Conservation (phyloP, 2,113 vertebrate genomes). For the Laticauda laticaudata region DNA sequence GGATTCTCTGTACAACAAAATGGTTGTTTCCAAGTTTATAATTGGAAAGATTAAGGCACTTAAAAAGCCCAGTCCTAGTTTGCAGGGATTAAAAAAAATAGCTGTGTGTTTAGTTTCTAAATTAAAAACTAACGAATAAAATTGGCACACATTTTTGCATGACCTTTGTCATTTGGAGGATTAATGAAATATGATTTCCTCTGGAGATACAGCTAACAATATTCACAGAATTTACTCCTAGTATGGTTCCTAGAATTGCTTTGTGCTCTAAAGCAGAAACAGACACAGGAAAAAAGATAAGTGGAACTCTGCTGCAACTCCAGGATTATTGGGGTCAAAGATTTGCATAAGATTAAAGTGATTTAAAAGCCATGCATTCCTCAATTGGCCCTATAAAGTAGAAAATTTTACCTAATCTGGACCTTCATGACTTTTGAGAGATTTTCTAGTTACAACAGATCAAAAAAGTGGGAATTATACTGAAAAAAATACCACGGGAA, state of each 20-base stretch:
- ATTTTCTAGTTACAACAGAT: not conserved
- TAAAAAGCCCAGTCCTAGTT: conserved; percentile 52
- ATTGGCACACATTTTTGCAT: conserved; percentile 48
- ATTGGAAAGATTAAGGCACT: conserved; percentile 61
- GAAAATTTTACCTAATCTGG: not conserved
- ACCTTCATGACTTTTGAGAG: not conserved
- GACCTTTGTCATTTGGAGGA: conserved; percentile 9
- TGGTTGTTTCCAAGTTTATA: conserved; percentile 49
- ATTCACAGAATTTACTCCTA: conserved; percentile 47
- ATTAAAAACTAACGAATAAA: conserved; percentile 50
- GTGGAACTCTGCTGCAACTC: not conserved
- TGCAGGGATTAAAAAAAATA: conserved; percentile 56
- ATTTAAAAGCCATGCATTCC: not conserved
- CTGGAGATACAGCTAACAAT: conserved; percentile 26
- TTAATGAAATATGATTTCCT: conserved; percentile 14
- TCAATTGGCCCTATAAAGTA: not conserved
- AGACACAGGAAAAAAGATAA: not conserved
- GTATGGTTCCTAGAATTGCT: conserved; percentile 38
- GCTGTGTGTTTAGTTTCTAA: conserved; percentile 53
- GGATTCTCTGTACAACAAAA: conserved; percentile 47
- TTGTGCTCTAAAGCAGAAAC: conserved; percentile 26
- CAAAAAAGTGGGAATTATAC: not conserved
- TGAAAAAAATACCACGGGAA: not conserved
- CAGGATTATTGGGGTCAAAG: conserved; percentile 1
- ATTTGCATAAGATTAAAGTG: conserved; percentile 31